phyloP scores from a whole-genome alignment of 2,797 vertebrate species.

The Mormyrus proboscirostris region DNA sequence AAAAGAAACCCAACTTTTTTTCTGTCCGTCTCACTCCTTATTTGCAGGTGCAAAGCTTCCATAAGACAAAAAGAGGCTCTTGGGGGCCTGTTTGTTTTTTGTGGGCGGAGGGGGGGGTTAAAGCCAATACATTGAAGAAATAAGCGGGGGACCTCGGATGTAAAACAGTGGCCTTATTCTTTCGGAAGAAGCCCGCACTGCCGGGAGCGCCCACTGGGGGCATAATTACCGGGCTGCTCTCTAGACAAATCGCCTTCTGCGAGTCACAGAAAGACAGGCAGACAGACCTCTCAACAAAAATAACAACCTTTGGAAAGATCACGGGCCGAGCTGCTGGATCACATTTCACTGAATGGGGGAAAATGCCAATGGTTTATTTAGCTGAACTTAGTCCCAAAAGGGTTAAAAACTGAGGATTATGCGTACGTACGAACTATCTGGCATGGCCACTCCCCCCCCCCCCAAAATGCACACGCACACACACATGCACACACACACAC shows the following conservation, averaged over 20 bases:
- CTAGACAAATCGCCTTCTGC: slow-evolving; percentile 46
- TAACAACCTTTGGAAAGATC: slow-evolving; percentile 45
- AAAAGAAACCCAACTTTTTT: slow-evolving; percentile 24
- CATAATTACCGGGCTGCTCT: slow-evolving; percentile 49
- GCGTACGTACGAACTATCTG: slow-evolving; percentile 8
- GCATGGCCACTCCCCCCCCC: background rate
- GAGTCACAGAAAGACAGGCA: slow-evolving; percentile 32
- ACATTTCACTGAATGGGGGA: slow-evolving; percentile 27
- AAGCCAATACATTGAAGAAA: slow-evolving; percentile 15
- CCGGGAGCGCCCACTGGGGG: slow-evolving; percentile 42
- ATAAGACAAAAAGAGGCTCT: slow-evolving; percentile 18
- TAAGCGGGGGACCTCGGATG: slow-evolving; percentile 34
- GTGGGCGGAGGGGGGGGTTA: slow-evolving; percentile 22
- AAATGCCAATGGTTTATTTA: slow-evolving; percentile 30
- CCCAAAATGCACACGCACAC: background rate
- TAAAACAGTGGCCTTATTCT: slow-evolving; percentile 47
- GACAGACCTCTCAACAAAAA: slow-evolving; percentile 39
- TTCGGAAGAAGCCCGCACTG: slow-evolving; percentile 31
- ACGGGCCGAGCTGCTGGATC: slow-evolving; percentile 25
- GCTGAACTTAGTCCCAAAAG: background rate
- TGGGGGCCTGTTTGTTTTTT: slow-evolving; percentile 36
- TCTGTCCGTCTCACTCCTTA: slow-evolving; percentile 19
- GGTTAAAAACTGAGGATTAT: slow-evolving; percentile 24
- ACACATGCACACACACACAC: background rate
- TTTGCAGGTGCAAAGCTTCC: slow-evolving; percentile 46